A percentile compares a stretch with the other conserved stretches of the same genome.
These are phyloP conservation scores for Momotus momota DNA, from an alignment of 2,797 vertebrate species.

Conservation along the genomic window DNA sequence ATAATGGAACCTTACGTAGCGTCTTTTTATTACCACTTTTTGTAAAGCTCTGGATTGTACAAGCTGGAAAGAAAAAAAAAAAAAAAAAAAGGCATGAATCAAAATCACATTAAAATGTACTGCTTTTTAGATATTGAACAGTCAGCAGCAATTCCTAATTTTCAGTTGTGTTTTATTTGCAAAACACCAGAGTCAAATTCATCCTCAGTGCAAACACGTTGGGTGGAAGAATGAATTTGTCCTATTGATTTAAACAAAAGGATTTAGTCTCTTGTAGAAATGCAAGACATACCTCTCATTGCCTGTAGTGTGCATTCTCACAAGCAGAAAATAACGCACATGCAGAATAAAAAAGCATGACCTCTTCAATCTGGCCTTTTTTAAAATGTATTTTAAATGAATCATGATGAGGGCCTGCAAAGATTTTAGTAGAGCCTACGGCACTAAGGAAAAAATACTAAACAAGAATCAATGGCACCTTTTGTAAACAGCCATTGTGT, in stretches of 20 bases:
- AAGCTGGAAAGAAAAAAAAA: background rate
- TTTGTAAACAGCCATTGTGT: slow-evolving; percentile 13
- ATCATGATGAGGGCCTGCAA: background rate
- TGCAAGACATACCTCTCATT: background rate
- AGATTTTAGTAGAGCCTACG: background rate
- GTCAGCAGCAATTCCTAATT: background rate
- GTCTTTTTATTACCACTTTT: background rate
- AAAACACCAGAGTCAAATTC: background rate
- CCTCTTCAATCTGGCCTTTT: background rate
- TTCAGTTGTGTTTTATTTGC: background rate
- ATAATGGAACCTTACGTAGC: background rate
- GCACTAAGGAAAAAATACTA: background rate
- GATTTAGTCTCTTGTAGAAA: background rate
- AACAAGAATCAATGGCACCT: background rate
- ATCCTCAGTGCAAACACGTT: background rate
- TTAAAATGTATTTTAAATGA: background rate
- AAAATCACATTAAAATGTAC: background rate
- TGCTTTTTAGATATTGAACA: background rate
- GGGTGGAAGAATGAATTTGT: background rate
- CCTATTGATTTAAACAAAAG: slow-evolving; percentile 14
- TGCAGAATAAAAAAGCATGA: background rate
- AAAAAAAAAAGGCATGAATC: background rate
- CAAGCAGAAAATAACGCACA: background rate
- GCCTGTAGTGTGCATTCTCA: background rate
- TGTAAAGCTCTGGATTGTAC: background rate